phyloP scores from a whole-genome alignment of 2,888 invertebrate species.

The Aspidiotus destructor region DNA sequence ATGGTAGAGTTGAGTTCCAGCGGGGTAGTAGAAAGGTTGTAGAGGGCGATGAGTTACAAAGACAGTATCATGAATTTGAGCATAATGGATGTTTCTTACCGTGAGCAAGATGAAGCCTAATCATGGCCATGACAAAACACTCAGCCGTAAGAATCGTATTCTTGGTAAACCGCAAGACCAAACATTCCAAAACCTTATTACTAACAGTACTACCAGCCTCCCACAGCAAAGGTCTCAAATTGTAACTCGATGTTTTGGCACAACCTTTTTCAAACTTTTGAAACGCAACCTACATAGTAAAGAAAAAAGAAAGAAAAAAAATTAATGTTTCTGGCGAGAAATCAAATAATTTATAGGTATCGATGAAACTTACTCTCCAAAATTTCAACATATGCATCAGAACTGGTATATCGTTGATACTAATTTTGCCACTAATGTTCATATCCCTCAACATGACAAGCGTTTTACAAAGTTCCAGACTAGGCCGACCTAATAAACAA shows the following conservation, averaged over 20 bases:
- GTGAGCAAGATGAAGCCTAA: conserved; percentile 53
- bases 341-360: background rate
- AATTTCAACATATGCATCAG: conserved; percentile 56
- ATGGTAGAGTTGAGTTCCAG: too few relatives aligned
- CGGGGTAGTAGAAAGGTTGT: too few relatives aligned
- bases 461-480: conserved; percentile 56
- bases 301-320: conserved; percentile 25
- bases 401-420: conserved; percentile 51
- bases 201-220: conserved; percentile 60
- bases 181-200: conserved; percentile 65
- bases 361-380: conserved; percentile 48
- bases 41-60: too few relatives aligned
- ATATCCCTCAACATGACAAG: conserved; percentile 58
- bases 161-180: conserved; percentile 57
- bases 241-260: conserved; percentile 54
- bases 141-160: conserved; percentile 51
- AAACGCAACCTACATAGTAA: conserved; percentile 47
- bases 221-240: conserved; percentile 55
- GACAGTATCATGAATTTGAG: too few relatives aligned
- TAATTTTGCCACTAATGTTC: conserved; percentile 54
- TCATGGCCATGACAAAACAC: conserved; percentile 56
- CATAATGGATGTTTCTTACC: conserved; percentile 42
- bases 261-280: conserved; percentile 50
- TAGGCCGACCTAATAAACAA: conserved; percentile 51
- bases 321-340: background rate